Evolutionary conservation across 2,113 vertebrate species (phyloP), one percentile per base, ranked within the genome.

Genomic region (Rhinolophus sinicus): DNA sequence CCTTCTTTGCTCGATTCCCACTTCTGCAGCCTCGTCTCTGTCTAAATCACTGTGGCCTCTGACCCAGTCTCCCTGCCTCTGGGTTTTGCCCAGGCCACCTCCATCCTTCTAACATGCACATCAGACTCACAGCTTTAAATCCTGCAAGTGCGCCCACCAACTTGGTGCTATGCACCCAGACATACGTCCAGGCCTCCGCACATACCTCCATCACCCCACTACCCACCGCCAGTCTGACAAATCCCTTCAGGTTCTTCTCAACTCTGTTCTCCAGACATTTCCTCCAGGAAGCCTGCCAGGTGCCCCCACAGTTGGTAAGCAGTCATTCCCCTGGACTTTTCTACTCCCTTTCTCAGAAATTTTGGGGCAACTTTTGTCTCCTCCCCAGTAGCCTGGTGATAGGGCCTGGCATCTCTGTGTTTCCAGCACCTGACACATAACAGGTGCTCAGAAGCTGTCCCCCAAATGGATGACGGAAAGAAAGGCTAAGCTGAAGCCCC

Each of bases 11-110:
- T 75, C 16, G 4, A 0, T 8, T 38, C n/a, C 40, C 40, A 10
- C 7, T 0, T 12, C 82, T 0, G 5, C 8, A 0, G 35, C 38
- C 44, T n/a, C 19, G 0, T 13, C 56, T 67, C 38, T 81, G 1
- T 28, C 13, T 64, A 75, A n/a, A 0, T 47, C n/a, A n/a, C 1
- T 2, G 5, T 35, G 69, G 67, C 70, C 4, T 38, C 33, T 22
- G 35, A 11, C 19, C 67, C 0, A 6, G 26, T 33, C 52, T 84
- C 60, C 38, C 30, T 6, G 33, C 62, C 40, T 64, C 26, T 0
- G 3, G 7, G 30, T 56, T 62, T 54, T 35, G 44, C 56, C 60
- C 8, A 5, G 14, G 54, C 35, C 40, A 47, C 44, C 33, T 16
- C 22, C 30, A 6, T 35, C 75, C 22, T 81, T 72, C 88, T 6